Evolutionary conservation across 2,113 vertebrate species (phyloP).

Genomic region (Podarcis cretensis): DNA sequence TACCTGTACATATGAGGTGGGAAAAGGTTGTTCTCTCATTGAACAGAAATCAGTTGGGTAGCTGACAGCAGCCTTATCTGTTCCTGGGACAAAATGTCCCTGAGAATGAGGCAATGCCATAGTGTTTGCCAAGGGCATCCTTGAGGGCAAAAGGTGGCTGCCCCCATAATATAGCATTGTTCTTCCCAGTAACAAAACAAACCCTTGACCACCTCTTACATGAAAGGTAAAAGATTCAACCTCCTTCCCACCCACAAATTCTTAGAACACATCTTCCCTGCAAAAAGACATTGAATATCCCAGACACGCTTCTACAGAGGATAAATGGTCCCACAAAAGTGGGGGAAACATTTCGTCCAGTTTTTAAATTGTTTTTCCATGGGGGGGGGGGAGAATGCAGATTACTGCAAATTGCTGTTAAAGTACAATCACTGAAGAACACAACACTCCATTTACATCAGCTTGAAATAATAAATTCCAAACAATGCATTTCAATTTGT

Average conservation of each 20-base stretch:
- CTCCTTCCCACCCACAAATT: neutral
- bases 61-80: too few relatives aligned
- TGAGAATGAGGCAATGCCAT: too few relatives aligned
- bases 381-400: neutral
- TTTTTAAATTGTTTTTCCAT: neutral
- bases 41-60: too few relatives aligned
- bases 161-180: neutral
- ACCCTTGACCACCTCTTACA: neutral
- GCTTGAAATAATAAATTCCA: neutral
- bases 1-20: too few relatives aligned
- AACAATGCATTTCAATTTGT: neutral
- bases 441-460: neutral
- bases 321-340: neutral
- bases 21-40: too few relatives aligned
- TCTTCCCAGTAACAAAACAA: neutral
- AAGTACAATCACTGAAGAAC: conserved; percentile 22
- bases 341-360: neutral
- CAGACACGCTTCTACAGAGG: neutral
- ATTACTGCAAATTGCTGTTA: conserved; percentile 9
- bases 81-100: too few relatives aligned
- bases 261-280: neutral
- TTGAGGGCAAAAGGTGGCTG: neutral
- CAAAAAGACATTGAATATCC: neutral
- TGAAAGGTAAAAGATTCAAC: neutral
- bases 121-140: neutral